Evolutionary conservation across 2,113 vertebrate species (phyloP).

Genomic region (Aphelocoma coerulescens): DNA sequence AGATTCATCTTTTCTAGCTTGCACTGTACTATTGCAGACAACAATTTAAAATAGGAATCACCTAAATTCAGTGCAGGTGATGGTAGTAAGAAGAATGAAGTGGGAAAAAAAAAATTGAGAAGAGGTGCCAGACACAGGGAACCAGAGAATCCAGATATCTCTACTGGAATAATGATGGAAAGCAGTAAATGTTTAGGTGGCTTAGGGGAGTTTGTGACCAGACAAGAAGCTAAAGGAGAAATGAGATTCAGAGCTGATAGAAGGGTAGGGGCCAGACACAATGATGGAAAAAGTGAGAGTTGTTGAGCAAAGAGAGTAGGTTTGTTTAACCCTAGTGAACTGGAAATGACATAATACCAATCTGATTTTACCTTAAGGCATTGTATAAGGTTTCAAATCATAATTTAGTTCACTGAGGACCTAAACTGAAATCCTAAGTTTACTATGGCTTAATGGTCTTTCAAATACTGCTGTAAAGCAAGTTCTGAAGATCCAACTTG

Average conservation of each 20-base stretch:
- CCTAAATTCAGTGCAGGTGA: not conserved
- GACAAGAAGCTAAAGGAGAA: not conserved
- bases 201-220: not conserved
- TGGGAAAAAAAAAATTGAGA: not conserved
- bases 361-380: not conserved
- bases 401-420: not conserved
- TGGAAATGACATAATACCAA: fast-evolving
- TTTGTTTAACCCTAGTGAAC: not conserved
- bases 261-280: not conserved
- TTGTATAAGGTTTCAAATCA: not conserved
- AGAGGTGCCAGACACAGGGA: not conserved
- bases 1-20: not conserved
- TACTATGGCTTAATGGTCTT: not conserved
- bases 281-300: not conserved
- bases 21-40: not conserved
- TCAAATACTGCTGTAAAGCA: not conserved
- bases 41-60: not conserved
- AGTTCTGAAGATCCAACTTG: not conserved
- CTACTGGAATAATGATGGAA: not conserved
- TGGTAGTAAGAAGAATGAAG: not conserved
- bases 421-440: not conserved
- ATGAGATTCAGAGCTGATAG: not conserved
- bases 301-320: not conserved
- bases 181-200: not conserved
- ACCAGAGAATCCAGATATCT: not conserved